Conservation (phyloP, 2,888 invertebrate genomes). For the Sinhomidia bicolor region DNA sequence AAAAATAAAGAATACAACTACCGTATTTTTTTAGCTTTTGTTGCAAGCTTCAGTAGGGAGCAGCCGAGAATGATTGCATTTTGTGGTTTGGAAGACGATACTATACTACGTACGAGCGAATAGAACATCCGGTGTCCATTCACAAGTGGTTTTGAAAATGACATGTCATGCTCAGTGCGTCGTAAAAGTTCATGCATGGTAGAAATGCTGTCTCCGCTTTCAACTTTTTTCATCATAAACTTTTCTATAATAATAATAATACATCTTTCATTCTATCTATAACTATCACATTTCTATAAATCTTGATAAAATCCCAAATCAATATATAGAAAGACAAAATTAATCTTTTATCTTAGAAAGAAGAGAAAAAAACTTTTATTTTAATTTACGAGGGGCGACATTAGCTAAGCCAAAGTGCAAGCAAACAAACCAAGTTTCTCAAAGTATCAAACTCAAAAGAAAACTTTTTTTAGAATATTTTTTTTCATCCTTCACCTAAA, state of each 20-base stretch:
- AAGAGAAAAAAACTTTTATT: slow-evolving; percentile 29
- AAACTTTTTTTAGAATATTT: neutral
- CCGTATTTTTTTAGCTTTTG: no score
- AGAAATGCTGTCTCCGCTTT: no score
- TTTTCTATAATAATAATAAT: no score
- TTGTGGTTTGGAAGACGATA: neutral
- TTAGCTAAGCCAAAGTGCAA: neutral
- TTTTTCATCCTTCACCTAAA: slow-evolving; percentile 22
- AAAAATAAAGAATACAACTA: neutral
- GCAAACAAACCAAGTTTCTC: neutral
- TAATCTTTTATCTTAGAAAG: slow-evolving; percentile 35
- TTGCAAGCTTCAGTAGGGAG: no score
- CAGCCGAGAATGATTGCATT: no score
- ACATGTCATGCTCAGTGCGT: slow-evolving; percentile 53
- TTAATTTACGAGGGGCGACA: neutral
- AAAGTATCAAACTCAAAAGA: neutral
- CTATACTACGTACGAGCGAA: neutral
- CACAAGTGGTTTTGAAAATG: slow-evolving; percentile 61
- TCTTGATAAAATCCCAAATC: slow-evolving; percentile 23
- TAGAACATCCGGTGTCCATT: slow-evolving; percentile 60
- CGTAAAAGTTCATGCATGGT: no score
- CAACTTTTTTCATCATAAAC: no score
- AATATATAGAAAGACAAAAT: slow-evolving; percentile 34
- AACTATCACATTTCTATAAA: neutral
- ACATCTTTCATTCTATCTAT: no score